phyloP scores from a whole-genome alignment of 2,113 vertebrate genomes.

The Pantherophis guttatus region DNA sequence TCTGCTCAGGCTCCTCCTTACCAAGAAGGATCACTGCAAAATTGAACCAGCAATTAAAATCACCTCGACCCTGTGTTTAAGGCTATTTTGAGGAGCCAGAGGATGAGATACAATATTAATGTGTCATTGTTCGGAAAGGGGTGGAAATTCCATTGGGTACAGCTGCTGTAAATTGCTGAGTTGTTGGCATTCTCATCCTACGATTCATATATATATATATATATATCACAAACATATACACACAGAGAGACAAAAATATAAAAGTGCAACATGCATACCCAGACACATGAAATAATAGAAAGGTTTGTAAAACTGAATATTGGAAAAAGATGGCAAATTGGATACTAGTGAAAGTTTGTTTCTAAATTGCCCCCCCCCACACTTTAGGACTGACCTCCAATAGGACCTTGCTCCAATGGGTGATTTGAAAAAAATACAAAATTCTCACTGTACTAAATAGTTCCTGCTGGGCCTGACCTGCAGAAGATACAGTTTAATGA shows the following conservation, averaged over 20 bases:
- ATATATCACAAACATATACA: not conserved
- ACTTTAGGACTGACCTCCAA: not conserved
- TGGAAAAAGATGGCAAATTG: not conserved
- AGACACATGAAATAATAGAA: not conserved
- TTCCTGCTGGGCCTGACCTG: not conserved
- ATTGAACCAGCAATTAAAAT: constrained; percentile 33
- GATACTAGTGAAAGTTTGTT: not conserved
- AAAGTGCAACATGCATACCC: not conserved
- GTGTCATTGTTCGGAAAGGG: constrained; percentile 19
- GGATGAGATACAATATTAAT: constrained; percentile 18
- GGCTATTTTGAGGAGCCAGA: constrained; percentile 31
- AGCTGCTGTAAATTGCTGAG: constrained; percentile 31
- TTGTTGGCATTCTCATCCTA: constrained; percentile 6
- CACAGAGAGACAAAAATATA: not conserved
- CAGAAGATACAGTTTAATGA: not conserved
- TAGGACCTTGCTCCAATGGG: not conserved
- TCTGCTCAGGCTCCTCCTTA: not conserved
- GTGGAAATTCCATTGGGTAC: constrained; percentile 18
- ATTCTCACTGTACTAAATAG: not conserved
- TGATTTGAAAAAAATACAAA: not conserved
- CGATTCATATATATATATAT: not conserved
- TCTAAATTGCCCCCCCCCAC: not conserved
- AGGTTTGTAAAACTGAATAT: not conserved
- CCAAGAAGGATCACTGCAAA: constrained; percentile 4
- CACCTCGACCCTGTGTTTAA: constrained; percentile 19